Percentiles rank a stretch among this genome's conserved stretches.
phyloP scores from a whole-genome alignment of 2,888 invertebrate genomes.

The Cheilosia scutellata region DNA sequence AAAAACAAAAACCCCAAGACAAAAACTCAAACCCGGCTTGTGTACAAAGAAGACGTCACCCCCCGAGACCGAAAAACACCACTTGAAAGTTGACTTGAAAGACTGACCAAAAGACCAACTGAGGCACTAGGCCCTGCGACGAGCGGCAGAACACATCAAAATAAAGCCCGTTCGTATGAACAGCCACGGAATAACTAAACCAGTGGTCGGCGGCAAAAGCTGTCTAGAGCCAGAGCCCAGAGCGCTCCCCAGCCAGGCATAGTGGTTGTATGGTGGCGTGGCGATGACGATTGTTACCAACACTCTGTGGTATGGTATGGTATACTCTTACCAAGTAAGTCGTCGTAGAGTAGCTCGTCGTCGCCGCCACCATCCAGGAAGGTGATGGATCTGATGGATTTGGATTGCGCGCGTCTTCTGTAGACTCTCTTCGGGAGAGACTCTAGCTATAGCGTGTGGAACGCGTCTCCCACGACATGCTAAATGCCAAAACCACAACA shows the following conservation, averaged over 20 bases:
- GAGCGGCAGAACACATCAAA: constrained; percentile 8
- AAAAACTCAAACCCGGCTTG: constrained; percentile 46
- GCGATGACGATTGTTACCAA: constrained; percentile 46
- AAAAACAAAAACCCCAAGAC: constrained; percentile 33
- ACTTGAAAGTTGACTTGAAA: constrained; percentile 9
- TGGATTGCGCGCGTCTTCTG: constrained; percentile 17
- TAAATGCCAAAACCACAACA: constrained; percentile 29
- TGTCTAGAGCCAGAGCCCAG: constrained; percentile 44
- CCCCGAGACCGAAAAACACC: constrained; percentile 16
- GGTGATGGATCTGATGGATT: constrained; percentile 62
- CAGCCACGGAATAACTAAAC: constrained; percentile 69
- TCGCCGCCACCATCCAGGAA: background rate
- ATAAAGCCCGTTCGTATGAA: constrained; percentile 46
- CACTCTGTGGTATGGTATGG: background rate
- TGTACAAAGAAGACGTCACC: constrained; percentile 51
- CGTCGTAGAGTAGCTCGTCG: background rate
- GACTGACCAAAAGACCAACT: constrained; percentile 54
- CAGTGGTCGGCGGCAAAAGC: constrained; percentile 62
- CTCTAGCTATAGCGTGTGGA: constrained; percentile 45
- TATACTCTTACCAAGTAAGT: constrained; percentile 49
- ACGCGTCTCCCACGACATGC: constrained; percentile 63
- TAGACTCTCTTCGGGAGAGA: constrained; percentile 5
- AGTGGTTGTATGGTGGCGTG: constrained; percentile 4
- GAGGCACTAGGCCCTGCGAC: constrained; percentile 36
- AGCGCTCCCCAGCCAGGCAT: background rate